These are phyloP conservation scores for Sinohyriopsis cumingii DNA, from an alignment of 2,888 invertebrate species.

Conservation along the genomic window DNA sequence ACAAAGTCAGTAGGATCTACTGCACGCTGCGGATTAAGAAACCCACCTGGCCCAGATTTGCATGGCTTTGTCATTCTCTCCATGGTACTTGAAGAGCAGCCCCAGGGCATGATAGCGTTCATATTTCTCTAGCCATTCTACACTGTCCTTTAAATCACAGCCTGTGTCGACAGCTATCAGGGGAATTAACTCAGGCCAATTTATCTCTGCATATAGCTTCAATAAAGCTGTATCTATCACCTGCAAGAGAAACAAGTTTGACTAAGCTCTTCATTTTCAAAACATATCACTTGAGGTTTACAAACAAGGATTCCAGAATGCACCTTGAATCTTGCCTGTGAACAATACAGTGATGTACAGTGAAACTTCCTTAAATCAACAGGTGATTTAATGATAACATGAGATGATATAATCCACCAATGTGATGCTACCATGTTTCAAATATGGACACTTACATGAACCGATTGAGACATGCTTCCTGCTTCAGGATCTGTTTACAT, in stretches of 20 bases:
- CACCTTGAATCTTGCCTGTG: not conserved
- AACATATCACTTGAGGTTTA: no score
- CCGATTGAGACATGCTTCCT: no score
- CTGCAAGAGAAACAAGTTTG: constrained; percentile 51
- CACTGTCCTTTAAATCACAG: constrained; percentile 71
- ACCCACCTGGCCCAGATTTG: constrained; percentile 71
- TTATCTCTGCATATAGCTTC: constrained; percentile 71
- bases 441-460: no score
- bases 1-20: no score
- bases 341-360: not conserved
- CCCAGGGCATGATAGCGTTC: constrained; percentile 72
- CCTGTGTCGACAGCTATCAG: constrained; percentile 63
- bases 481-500: no score
- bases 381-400: not conserved
- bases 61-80: constrained; percentile 72
- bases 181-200: constrained; percentile 65
- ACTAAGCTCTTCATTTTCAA: not conserved
- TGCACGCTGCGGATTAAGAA: not conserved
- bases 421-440: no score
- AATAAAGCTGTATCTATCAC: constrained; percentile 73
- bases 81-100: constrained; percentile 69
- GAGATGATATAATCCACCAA: no score
- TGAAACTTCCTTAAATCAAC: not conserved
- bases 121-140: constrained; percentile 70
- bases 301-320: no score